phyloP scores from a whole-genome alignment of 2,113 vertebrate genomes.

The Motacilla alba region DNA sequence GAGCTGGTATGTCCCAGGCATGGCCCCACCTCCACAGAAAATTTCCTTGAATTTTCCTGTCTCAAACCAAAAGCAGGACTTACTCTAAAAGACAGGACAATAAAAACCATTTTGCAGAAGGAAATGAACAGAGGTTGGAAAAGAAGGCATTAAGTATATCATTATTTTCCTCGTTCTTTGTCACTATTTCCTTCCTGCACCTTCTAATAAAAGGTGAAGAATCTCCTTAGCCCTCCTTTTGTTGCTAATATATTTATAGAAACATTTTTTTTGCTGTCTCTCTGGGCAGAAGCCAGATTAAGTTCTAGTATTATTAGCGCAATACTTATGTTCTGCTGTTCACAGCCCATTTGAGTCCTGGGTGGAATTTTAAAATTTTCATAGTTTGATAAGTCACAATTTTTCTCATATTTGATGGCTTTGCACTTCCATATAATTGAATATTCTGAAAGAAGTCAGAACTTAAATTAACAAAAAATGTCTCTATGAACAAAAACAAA shows the following conservation, averaged over 20 bases:
- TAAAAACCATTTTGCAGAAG: neutral
- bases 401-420: neutral
- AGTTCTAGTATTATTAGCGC: neutral
- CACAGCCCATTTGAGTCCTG: neutral
- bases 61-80: neutral
- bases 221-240: neutral
- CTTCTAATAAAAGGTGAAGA: neutral
- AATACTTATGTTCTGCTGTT: neutral
- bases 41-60: neutral
- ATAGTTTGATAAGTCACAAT: neutral
- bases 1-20: neutral
- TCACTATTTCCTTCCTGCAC: neutral
- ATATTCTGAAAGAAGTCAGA: neutral
- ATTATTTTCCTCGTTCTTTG: neutral
- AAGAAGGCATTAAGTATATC: neutral
- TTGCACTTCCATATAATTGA: neutral
- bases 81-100: neutral
- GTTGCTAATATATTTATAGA: neutral
- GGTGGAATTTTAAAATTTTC: neutral
- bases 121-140: neutral
- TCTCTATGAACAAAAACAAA: neutral
- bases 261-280: neutral
- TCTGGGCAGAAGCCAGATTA: neutral
- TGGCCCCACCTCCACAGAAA: rapidly evolving
- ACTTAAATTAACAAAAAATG: neutral